Conservation (phyloP, 2,113 vertebrate species). For the Ctenodactylus gundi region DNA sequence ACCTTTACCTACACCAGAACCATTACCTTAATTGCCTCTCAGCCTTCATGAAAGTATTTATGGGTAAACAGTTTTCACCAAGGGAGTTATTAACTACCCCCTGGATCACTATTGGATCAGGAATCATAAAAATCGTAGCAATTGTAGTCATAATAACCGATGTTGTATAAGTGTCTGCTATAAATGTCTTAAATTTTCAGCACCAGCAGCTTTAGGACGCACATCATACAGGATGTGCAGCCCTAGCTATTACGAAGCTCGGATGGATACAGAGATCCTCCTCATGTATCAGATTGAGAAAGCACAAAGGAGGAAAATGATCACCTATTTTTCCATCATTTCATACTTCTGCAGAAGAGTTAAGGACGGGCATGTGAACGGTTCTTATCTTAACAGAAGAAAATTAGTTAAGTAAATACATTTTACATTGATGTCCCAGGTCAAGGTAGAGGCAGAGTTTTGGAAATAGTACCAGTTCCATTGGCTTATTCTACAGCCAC, state of each 20-base stretch:
- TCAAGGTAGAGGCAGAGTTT: not conserved
- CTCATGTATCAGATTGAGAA: not conserved
- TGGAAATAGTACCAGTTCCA: not conserved
- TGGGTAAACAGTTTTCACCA: conserved; percentile 72
- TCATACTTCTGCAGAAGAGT: not conserved
- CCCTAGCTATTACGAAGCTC: not conserved
- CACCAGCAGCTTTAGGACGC: not conserved
- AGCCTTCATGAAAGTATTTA: conserved; percentile 69
- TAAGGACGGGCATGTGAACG: not conserved
- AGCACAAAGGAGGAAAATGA: not conserved
- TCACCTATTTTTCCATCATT: fast-evolving
- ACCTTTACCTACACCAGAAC: conserved; percentile 61
- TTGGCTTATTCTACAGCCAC: not conserved
- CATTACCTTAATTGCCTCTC: conserved; percentile 72
- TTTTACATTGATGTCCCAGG: not conserved
- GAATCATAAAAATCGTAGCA: conserved; percentile 63
- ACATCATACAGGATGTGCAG: not conserved
- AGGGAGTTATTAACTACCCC: conserved; percentile 67
- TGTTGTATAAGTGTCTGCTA: conserved; percentile 21
- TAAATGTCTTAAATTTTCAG: conserved; percentile 52
- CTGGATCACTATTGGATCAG: conserved; percentile 51
- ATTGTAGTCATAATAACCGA: conserved; percentile 59
- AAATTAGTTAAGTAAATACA: not conserved
- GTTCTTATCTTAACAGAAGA: not conserved
- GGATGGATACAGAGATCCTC: not conserved